A percentile compares a stretch with the other conserved stretches of the same genome.
Evolutionary conservation across 2,797 vertebrate species (phyloP).

Genomic region (Melanotaenia pygmaea): DNA sequence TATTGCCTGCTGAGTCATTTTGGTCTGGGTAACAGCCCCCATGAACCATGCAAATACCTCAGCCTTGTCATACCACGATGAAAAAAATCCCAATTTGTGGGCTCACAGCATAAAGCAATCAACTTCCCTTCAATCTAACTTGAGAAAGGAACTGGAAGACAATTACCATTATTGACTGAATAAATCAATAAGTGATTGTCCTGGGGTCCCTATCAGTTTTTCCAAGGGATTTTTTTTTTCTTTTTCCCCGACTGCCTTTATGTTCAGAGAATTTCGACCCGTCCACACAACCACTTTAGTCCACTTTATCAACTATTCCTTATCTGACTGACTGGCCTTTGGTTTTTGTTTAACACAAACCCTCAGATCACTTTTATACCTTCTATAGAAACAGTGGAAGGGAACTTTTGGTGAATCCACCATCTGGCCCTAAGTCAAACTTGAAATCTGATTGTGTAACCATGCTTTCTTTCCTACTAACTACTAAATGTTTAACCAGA

Average conservation of each 20-base stretch:
- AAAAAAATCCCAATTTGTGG: conserved; percentile 21
- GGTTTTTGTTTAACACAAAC: conserved; percentile 6
- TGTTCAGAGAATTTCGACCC: conserved; percentile 11
- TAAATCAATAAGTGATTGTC: conserved; percentile 46
- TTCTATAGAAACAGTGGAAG: conserved; percentile 10
- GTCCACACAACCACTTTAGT: not conserved
- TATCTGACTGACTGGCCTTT: not conserved
- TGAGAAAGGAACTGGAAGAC: conserved; percentile 24
- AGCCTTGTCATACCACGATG: conserved; percentile 2
- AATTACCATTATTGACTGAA: conserved; percentile 48
- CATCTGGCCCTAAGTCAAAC: conserved; percentile 8
- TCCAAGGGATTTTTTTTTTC: conserved; percentile 6
- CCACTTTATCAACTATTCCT: not conserved
- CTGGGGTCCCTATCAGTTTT: conserved; percentile 22
- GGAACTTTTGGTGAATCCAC: conserved; percentile 14
- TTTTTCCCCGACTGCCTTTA: not conserved
- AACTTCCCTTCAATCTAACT: conserved; percentile 22
- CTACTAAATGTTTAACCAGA: conserved; percentile 58
- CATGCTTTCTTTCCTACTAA: conserved; percentile 43
- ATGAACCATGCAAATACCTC: conserved; percentile 13
- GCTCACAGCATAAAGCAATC: conserved; percentile 9
- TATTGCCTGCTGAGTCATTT: conserved; percentile 2
- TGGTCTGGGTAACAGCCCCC: conserved; percentile 5
- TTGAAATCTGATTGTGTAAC: conserved; percentile 32
- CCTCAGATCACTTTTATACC: conserved; percentile 14